Evolutionary conservation across 1,140 invertebrate genomes (phyloP).

Genomic region (Zaprionus africanus): DNA sequence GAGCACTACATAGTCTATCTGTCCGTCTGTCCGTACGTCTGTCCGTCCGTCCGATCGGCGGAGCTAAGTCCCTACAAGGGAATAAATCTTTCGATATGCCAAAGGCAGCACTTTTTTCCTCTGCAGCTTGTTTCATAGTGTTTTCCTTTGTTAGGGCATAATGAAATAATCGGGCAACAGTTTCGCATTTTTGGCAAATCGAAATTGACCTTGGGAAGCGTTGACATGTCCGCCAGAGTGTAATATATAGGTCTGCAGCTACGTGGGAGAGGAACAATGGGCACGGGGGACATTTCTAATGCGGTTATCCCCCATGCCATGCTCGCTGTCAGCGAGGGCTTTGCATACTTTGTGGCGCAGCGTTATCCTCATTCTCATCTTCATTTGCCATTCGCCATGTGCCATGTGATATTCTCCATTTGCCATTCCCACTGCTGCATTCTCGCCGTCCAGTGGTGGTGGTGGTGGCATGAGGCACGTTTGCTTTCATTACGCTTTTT

Average conservation of each 20-base stretch:
- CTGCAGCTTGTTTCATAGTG: too few relatives aligned
- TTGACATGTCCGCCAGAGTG: background rate
- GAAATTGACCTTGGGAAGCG: background rate
- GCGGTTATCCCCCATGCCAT: conserved; percentile 16
- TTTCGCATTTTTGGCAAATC: background rate
- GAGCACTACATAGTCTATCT: too few relatives aligned
- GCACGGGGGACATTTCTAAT: conserved; percentile 9
- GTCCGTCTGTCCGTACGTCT: too few relatives aligned
- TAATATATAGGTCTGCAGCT: background rate
- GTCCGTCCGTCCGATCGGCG: too few relatives aligned
- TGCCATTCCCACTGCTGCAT: conserved; percentile 12
- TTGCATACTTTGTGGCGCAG: conserved; percentile 54
- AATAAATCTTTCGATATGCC: too few relatives aligned
- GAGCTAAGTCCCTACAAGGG: too few relatives aligned
- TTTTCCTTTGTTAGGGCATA: background rate
- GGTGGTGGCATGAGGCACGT: conserved; percentile 55
- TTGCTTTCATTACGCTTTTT: conserved; percentile 52
- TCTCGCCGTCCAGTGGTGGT: background rate
- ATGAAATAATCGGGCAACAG: background rate
- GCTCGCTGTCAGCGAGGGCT: conserved; percentile 13
- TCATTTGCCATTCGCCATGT: conserved; percentile 7
- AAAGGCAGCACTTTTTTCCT: too few relatives aligned
- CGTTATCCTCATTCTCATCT: conserved; percentile 8
- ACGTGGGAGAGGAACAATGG: background rate
- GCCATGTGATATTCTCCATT: conserved; percentile 5